A percentile compares a stretch with the other conserved stretches of the same genome.
Evolutionary conservation across 2,888 invertebrate genomes (phyloP).

Genomic region (Melikaiella ostensackeni): DNA sequence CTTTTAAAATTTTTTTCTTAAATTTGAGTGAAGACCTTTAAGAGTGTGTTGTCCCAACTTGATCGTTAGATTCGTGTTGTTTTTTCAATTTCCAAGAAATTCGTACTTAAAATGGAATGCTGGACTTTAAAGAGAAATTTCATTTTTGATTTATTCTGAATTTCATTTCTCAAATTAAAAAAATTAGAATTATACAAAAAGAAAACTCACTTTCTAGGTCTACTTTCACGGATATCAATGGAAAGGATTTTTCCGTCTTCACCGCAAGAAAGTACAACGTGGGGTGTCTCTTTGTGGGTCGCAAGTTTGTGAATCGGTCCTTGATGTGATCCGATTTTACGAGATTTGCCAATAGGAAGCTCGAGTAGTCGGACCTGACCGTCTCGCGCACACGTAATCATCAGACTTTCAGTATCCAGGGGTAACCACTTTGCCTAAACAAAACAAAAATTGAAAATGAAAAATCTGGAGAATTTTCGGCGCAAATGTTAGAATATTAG

Average conservation of each 20-base stretch:
- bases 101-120: no score
- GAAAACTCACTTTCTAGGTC: conserved; percentile 80
- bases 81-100: no score
- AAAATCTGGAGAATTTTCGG: not conserved
- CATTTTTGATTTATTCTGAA: no score
- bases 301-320: conserved; percentile 93
- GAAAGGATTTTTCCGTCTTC: conserved; percentile 91
- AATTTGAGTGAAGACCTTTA: no score
- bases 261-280: conserved; percentile 89
- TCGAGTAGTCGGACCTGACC: conserved; percentile 87
- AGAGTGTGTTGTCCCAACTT: no score
- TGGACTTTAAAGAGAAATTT: no score
- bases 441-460: conserved; percentile 23
- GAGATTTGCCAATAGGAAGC: conserved; percentile 78
- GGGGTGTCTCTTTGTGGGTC: conserved; percentile 86
- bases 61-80: no score
- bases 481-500: not conserved
- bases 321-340: conserved; percentile 83
- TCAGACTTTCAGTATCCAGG: conserved; percentile 86
- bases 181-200: conserved; percentile 26
- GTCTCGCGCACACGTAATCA: conserved; percentile 93
- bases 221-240: conserved; percentile 88
- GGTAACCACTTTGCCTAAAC: conserved; percentile 89
- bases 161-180: not conserved
- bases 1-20: no score